A percentile compares a stretch with the other conserved stretches of the same genome.
phyloP scores from a whole-genome alignment of 2,797 vertebrate species.

The Poeciliopsis paucimaculata region DNA sequence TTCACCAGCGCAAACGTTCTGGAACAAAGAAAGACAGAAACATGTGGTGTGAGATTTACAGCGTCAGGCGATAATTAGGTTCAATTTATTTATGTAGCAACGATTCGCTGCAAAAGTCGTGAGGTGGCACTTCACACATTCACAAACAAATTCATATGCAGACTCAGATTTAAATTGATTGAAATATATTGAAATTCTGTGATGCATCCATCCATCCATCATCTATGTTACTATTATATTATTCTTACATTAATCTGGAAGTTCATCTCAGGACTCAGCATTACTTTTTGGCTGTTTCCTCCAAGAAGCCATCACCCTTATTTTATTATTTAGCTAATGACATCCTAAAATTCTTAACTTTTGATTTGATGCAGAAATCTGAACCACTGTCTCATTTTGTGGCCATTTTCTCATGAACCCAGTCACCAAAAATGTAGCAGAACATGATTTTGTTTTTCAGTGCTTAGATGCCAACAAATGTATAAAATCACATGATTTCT shows the following conservation, averaged over 20 bases:
- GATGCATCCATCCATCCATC: neutral
- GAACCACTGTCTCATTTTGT: neutral
- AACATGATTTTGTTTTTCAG: neutral
- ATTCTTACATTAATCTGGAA: neutral
- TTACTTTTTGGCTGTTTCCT: neutral
- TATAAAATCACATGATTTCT: neutral
- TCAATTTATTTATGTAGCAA: neutral
- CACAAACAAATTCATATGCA: neutral
- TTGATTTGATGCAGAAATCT: neutral
- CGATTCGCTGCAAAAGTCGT: neutral
- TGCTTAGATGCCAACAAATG: neutral
- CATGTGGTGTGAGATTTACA: conserved; percentile 1
- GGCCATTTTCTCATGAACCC: neutral
- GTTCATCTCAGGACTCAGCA: neutral
- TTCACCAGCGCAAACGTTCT: conserved; percentile 96
- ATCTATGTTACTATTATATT: neutral
- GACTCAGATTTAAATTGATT: neutral
- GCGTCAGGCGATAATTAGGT: neutral
- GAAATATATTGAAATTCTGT: neutral
- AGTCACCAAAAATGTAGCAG: neutral
- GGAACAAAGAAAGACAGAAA: conserved; percentile 9
- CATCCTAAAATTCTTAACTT: neutral
- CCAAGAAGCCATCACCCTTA: neutral
- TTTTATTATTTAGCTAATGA: neutral
- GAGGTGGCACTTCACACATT: neutral